These are phyloP conservation scores for Solea senegalensis DNA, from an alignment of 2,113 vertebrate species.

Conservation along the genomic window DNA sequence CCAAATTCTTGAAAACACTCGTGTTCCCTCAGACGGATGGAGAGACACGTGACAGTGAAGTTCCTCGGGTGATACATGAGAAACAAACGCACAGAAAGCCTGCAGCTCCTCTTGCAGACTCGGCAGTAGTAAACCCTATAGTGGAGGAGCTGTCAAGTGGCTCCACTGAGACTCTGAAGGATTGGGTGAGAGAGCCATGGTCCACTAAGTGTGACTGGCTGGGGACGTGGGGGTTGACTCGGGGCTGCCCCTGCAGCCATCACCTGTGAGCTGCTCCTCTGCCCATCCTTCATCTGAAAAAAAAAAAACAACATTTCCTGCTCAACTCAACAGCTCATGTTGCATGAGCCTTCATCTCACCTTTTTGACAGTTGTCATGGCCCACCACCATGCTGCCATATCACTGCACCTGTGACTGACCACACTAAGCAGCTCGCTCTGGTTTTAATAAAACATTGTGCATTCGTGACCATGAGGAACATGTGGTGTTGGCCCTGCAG, in stretches of 20 bases:
- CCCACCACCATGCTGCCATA: conserved; percentile 47
- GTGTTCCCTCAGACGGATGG: too few species aligned
- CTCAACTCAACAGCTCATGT: conserved; percentile 39
- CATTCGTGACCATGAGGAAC: conserved; percentile 18
- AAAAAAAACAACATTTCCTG: conserved; percentile 53
- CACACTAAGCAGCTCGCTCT: conserved; percentile 58
- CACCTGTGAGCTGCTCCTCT: conserved; percentile 28
- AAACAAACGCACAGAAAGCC: conserved; percentile 27
- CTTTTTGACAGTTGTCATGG: conserved; percentile 71
- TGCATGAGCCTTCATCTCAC: conserved; percentile 53
- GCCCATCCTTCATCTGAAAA: conserved; percentile 44
- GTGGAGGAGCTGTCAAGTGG: conserved; percentile 61
- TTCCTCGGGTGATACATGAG: conserved; percentile 29
- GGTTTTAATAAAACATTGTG: conserved; percentile 59
- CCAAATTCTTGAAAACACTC: neutral
- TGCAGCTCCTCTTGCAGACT: conserved; percentile 62
- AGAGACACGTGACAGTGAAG: conserved; percentile 9
- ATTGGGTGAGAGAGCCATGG: conserved; percentile 59
- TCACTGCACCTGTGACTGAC: conserved; percentile 65
- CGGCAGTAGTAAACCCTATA: conserved; percentile 11
- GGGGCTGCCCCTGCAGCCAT: conserved; percentile 46
- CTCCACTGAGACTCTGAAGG: conserved; percentile 54
- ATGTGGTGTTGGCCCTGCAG: conserved; percentile 16
- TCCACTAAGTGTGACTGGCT: conserved; percentile 67
- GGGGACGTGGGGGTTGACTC: conserved; percentile 51